phyloP scores from a whole-genome alignment of 2,888 invertebrate species.

The Drosophila cognata region DNA sequence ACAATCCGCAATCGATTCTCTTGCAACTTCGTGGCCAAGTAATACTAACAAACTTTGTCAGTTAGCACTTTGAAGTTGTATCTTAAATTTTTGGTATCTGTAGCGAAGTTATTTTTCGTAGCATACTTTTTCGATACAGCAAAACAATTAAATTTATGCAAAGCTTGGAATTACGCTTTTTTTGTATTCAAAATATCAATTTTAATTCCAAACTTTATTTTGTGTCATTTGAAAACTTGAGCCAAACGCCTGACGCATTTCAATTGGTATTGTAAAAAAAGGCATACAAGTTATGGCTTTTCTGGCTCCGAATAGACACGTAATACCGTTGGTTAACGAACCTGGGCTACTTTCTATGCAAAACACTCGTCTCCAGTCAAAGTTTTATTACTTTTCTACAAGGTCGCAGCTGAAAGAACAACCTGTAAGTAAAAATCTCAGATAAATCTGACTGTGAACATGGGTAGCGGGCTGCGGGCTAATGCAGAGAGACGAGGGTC shows the following conservation, averaged over 20 bases:
- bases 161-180: background rate
- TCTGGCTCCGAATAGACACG: constrained; percentile 5
- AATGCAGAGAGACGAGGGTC: background rate
- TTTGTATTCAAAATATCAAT: constrained; percentile 4
- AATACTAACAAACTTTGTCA: background rate
- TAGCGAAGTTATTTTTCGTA: background rate
- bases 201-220: background rate
- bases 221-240: constrained; percentile 2
- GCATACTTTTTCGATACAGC: background rate
- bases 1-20: background rate
- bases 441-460: constrained; percentile 19
- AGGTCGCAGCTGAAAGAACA: constrained; percentile 57
- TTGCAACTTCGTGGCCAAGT: background rate
- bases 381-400: constrained; percentile 51
- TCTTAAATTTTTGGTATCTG: background rate
- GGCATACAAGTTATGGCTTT: background rate
- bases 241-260: background rate
- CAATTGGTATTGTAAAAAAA: background rate
- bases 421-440: constrained; percentile 72
- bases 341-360: constrained; percentile 33
- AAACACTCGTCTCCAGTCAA: constrained; percentile 27
- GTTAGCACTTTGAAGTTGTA: background rate
- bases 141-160: background rate
- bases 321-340: constrained; percentile 3
- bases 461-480: background rate